phyloP scores from a whole-genome alignment of 2,888 invertebrate species.

The Dendrolimus pini region DNA sequence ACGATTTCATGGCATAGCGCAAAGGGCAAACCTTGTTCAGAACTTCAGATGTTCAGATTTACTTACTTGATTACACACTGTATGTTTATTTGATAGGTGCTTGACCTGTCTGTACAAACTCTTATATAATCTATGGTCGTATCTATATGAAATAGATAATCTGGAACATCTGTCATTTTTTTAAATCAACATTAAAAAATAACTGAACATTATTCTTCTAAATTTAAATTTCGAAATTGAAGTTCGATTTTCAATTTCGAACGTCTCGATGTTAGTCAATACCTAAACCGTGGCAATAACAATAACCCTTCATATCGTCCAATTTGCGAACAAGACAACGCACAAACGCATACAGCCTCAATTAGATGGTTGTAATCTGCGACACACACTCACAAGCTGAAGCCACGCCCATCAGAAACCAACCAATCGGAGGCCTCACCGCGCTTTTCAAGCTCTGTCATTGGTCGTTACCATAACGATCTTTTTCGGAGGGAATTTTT shows the following conservation, averaged over 20 bases:
- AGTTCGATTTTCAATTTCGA: not conserved
- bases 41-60: too few relatives aligned
- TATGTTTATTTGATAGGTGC: too few relatives aligned
- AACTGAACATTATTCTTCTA: too few relatives aligned
- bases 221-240: not conserved
- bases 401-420: conserved; percentile 40
- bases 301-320: conserved; percentile 8
- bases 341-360: conserved; percentile 33
- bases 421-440: conserved; percentile 54
- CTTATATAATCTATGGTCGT: too few relatives aligned
- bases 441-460: conserved; percentile 37
- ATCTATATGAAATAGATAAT: too few relatives aligned
- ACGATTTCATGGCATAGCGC: too few relatives aligned
- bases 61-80: too few relatives aligned
- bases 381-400: conserved; percentile 47
- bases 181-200: too few relatives aligned
- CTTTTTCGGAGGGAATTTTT: conserved; percentile 66
- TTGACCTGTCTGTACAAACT: too few relatives aligned
- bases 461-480: conserved; percentile 59
- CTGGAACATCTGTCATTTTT: too few relatives aligned
- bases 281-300: not conserved
- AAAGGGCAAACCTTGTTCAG: too few relatives aligned
- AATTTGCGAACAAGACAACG: conserved; percentile 25
- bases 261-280: not conserved
- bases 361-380: conserved; percentile 45